Evolutionary conservation across 1,140 invertebrate genomes (phyloP), one percentile per base, ranked within the genome.

Genomic region (Cotesia chilonis): DNA sequence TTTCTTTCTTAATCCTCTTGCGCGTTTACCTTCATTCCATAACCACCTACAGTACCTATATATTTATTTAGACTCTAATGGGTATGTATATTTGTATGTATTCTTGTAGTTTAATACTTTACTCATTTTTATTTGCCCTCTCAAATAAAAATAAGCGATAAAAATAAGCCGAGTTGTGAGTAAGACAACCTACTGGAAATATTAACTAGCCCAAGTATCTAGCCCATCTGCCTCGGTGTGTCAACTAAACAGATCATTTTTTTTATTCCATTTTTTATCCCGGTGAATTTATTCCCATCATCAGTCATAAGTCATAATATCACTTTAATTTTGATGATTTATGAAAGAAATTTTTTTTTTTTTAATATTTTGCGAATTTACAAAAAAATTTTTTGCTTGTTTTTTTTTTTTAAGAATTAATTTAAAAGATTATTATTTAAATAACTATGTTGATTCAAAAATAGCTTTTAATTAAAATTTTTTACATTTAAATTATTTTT

Each of bases 131-230:
- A 66, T 73, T 63, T 73, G 59, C 71, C 47, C 59, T 59, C 37
- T 52, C 38, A 36, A 38, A 57, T 64, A 47, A 73, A 28, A 28
- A 28, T 28, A 28, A 59, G 66, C 57, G 65, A 73, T 68, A 68
- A 73, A 73, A 73, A 68, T 73, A 73, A 68, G 38, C 71, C 71
- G 59, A 37, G 38, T 36, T 47, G 57, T n/a, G 52, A 59, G 36
- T 14, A 28, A 28, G 28, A 28, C 7, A 28, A 41, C 65, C 54
- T 63, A 65, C 28, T 51, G 64, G 36, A 65, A 65, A 64, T n/a
- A 28, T 52, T 17, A 71, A 47, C n/a, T 52, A 36, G 17, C 38
- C 59, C 20, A 65, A 65, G 52, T 60, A 55, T 67, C 63, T 28
- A 28, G 28, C 28, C 28, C 70, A 72, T 72, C 70, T 72, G 70